Base-by-base conservation (phyloP, 2,888 invertebrate species). In the Xanthorhoe designata region DNA sequence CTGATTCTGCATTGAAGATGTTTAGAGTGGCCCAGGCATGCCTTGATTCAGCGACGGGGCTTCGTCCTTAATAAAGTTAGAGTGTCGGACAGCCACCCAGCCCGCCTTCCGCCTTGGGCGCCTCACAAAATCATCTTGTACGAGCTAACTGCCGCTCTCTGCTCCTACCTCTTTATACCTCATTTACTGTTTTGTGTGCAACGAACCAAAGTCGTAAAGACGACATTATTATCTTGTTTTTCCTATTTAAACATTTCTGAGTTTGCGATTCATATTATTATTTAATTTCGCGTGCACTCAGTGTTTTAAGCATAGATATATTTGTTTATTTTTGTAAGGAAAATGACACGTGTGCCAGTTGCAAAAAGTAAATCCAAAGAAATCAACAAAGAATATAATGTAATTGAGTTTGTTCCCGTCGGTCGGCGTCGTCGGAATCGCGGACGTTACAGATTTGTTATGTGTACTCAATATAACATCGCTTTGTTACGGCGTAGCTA, bases 41-140 rank as follows among this genome's bases (percentile, higher is more conserved):
- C 90, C 91, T 91, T 92, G 88, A 87, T 89, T 90, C 89, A 84
- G 87, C 83, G 52, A 64, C 80, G 84, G 81, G 86, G 88, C 83
- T 81, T 87, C 84, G 79, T 86, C 82, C 85, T 88, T 92, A 91
- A 90, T 92, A 90, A 89, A 91, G 90, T 92, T 91, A 91, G 87
- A 88, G 86, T 84, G 87, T 82, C 85, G 85, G 86, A 82, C 83
- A 75, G 79, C 78, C 81, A 76, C 80, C 64, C 61, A 47, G 68
- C 77, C 79, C 84, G 79, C 82, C 80, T 84, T 76, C 79, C 78
- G 83, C 85, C 83, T 78, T 78, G 79, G 80, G 82, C 81, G 73
- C 74, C 75, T 80, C 78, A 81, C 79, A 70, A 75, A 84, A 83
- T 86, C 86, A 82, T 82, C 84, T 86, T 86, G 80, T 81, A 78